Percentiles rank a stretch among this genome's conserved stretches.
Conservation (phyloP, 2,888 invertebrate species). For the Thecocarcelia acutangulata region DNA sequence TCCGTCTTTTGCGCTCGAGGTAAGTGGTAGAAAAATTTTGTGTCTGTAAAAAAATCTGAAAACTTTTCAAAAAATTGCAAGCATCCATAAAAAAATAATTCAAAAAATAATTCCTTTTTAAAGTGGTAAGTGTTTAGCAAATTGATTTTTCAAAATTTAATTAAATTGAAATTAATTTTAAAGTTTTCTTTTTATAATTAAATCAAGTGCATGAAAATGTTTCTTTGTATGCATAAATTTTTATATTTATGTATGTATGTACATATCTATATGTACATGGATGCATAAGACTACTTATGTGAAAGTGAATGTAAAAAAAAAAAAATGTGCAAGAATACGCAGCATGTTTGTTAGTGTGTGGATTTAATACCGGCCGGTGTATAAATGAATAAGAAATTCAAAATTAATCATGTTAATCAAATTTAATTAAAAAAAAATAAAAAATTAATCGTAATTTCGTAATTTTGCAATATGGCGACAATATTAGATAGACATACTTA, state of each 20-base stretch:
- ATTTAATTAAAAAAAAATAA: no score
- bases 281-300: not conserved
- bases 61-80: constrained; percentile 72
- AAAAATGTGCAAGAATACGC: constrained; percentile 1
- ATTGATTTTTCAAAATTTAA: constrained; percentile 57
- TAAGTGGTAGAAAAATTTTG: constrained; percentile 79
- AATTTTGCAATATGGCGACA: constrained; percentile 63
- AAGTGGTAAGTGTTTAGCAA: constrained; percentile 58
- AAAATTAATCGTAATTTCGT: constrained; percentile 34
- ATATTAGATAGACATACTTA: constrained; percentile 3
- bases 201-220: constrained; percentile 56
- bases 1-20: constrained; percentile 81
- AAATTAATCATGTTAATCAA: not conserved
- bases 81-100: constrained; percentile 71
- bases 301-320: not conserved
- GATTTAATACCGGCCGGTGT: constrained; percentile 69
- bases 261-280: constrained; percentile 3
- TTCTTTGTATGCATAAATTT: constrained; percentile 9
- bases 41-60: constrained; percentile 74
- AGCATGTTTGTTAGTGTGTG: constrained; percentile 8
- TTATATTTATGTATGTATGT: constrained; percentile 38
- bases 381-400: constrained; percentile 4
- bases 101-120: constrained; percentile 29
- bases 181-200: constrained; percentile 3
- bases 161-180: not conserved